These are phyloP conservation scores for Erpetoichthys calabaricus DNA, from an alignment of 2,797 vertebrate genomes.

Conservation along the genomic window DNA sequence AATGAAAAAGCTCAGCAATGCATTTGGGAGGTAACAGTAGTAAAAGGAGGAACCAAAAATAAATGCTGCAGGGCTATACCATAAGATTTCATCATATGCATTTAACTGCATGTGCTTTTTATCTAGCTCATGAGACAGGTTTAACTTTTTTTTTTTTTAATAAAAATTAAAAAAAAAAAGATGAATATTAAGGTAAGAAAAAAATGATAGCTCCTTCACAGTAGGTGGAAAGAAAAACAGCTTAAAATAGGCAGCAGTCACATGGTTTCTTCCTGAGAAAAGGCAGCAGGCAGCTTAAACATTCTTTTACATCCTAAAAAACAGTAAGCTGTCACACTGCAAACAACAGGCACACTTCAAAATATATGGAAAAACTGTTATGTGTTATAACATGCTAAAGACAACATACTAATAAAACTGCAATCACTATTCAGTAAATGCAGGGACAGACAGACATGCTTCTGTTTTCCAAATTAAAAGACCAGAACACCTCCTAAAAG, in stretches of 20 bases:
- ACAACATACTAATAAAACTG: no score
- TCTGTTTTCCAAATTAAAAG: no score
- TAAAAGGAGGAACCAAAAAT: background rate
- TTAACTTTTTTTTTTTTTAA: no score
- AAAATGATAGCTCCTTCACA: background rate
- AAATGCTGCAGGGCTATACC: conserved; percentile 1
- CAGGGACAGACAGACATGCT: no score
- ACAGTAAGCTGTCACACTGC: conserved; percentile 1
- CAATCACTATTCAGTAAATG: no score
- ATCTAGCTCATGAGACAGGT: no score
- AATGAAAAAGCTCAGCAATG: background rate
- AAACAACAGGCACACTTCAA: no score
- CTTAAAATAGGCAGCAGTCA: conserved; percentile 11
- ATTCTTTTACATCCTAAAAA: background rate
- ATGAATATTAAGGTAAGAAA: background rate
- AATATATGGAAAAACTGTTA: no score
- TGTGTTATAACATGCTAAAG: no score
- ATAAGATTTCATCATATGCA: background rate
- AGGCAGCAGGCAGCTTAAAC: background rate
- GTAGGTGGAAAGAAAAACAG: background rate
- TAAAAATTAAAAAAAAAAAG: background rate
- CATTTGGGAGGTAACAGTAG: background rate
- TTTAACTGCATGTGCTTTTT: no score
- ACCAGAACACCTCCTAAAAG: no score
- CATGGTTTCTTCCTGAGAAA: conserved; percentile 9